Evolutionary conservation across 2,888 invertebrate species (phyloP).

Genomic region (Priocnemis perturbator): DNA sequence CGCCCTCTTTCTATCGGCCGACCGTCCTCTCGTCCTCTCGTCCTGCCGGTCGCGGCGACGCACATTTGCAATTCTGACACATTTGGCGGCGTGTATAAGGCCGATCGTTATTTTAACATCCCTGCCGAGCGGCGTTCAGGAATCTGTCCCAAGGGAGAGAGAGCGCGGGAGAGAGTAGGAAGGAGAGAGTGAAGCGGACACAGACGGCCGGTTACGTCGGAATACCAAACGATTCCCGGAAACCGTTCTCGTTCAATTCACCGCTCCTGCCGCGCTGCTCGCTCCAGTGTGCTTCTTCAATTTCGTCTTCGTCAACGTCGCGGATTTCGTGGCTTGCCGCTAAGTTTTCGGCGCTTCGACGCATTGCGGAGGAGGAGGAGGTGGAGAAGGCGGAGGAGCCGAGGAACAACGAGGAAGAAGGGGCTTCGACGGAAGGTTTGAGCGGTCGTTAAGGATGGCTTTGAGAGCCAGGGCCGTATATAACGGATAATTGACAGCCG

Average conservation of each 20-base stretch:
- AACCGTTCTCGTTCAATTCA: conserved; percentile 39
- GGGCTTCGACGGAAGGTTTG: conserved; percentile 55
- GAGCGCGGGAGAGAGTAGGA: conserved; percentile 26
- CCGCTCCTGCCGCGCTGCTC: conserved; percentile 7
- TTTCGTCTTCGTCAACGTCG: conserved; percentile 29
- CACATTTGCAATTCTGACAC: conserved; percentile 66
- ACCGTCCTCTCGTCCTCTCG: conserved; percentile 11
- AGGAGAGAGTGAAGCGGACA: conserved; percentile 32
- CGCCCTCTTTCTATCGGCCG: conserved; percentile 39
- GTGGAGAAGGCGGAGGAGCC: conserved; percentile 26
- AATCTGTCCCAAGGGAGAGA: conserved; percentile 13
- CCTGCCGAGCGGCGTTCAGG: conserved; percentile 10
- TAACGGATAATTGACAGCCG: conserved; percentile 76
- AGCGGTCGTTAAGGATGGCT: conserved; percentile 74
- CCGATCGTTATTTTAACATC: conserved; percentile 25
- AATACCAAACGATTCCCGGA: conserved; percentile 64
- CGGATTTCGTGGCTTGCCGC: conserved; percentile 16
- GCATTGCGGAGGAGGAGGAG: conserved; percentile 24
- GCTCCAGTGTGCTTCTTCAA: conserved; percentile 21
- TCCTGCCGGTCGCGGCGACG: conserved; percentile 34
- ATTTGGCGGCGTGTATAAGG: conserved; percentile 47
- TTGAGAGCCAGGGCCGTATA: conserved; percentile 74
- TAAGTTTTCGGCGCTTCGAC: conserved; percentile 36
- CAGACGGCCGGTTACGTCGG: conserved; percentile 42
- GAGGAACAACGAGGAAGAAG: conserved; percentile 49